These are phyloP conservation scores for Amphimallon solstitiale DNA, from an alignment of 2,888 invertebrate genomes.

Conservation along the genomic window DNA sequence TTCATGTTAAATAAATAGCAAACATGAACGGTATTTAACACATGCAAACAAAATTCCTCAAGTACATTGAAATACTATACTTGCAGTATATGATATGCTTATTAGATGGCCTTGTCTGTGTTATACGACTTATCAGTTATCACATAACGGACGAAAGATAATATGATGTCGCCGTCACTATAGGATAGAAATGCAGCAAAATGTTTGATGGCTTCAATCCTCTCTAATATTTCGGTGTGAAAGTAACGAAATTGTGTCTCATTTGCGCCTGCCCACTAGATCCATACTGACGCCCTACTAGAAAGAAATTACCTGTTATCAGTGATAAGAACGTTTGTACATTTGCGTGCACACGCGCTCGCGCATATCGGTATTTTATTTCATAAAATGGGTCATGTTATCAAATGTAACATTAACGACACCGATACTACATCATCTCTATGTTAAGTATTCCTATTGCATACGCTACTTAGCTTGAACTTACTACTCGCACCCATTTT, in stretches of 20 bases:
- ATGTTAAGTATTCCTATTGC: not conserved
- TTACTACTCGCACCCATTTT: constrained; percentile 1
- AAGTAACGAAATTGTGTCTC: not conserved
- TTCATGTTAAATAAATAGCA: not conserved
- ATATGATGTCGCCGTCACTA: not conserved
- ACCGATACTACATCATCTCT: not conserved
- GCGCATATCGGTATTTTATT: constrained; percentile 7
- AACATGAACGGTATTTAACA: not conserved
- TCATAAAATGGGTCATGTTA: constrained; percentile 30
- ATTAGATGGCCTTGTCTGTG: constrained; percentile 12
- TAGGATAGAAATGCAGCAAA: constrained; percentile 12
- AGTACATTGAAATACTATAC: constrained; percentile 13
- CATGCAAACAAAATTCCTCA: constrained; percentile 24
- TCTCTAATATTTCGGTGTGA: not conserved
- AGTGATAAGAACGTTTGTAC: constrained; percentile 7
- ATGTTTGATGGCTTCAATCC: constrained; percentile 12
- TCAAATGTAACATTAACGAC: constrained; percentile 16
- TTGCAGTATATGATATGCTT: not conserved
- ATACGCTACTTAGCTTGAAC: not conserved
- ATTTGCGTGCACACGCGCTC: not conserved
- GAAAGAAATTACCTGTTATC: constrained; percentile 28
- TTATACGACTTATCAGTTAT: constrained; percentile 12
- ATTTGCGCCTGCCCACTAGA: not conserved
- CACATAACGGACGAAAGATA: constrained; percentile 24
- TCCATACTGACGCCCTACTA: not conserved